These are phyloP conservation scores for Regulus satrapa DNA, from an alignment of 2,113 vertebrate genomes.

Conservation along the genomic window DNA sequence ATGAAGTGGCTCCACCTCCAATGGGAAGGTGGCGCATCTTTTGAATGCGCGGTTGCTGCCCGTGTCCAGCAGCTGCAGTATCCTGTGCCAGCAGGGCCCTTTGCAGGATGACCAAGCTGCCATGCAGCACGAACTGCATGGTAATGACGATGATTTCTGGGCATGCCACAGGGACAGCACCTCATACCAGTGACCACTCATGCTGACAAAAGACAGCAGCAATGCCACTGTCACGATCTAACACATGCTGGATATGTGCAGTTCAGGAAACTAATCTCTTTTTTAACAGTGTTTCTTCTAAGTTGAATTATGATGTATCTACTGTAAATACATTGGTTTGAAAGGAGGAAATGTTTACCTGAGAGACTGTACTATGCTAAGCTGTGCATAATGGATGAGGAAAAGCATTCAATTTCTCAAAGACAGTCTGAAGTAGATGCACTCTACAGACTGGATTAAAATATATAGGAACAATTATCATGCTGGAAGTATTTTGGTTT, in stretches of 20 bases:
- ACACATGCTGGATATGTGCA: not conserved
- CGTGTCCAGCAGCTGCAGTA: accelerated
- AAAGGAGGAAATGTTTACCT: not conserved
- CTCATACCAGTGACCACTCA: not conserved
- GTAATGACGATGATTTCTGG: not conserved
- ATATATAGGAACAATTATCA: not conserved
- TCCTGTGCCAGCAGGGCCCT: not conserved
- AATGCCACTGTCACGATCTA: not conserved
- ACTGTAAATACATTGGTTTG: not conserved
- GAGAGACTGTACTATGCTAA: not conserved
- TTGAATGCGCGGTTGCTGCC: not conserved
- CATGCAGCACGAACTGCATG: accelerated
- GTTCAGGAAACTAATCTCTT: not conserved
- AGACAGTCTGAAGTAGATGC: not conserved
- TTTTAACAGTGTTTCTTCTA: not conserved
- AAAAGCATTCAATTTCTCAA: not conserved
- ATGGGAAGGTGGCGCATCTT: not conserved
- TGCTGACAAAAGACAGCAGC: not conserved
- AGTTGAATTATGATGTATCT: not conserved
- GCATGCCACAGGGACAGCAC: not conserved
- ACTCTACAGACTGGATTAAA: not conserved
- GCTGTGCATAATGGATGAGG: not conserved
- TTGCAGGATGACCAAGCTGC: not conserved
- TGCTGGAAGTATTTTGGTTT: not conserved
- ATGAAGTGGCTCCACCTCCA: not conserved